Conservation (phyloP, 1,140 invertebrate species). For the Bombus terrestris region DNA sequence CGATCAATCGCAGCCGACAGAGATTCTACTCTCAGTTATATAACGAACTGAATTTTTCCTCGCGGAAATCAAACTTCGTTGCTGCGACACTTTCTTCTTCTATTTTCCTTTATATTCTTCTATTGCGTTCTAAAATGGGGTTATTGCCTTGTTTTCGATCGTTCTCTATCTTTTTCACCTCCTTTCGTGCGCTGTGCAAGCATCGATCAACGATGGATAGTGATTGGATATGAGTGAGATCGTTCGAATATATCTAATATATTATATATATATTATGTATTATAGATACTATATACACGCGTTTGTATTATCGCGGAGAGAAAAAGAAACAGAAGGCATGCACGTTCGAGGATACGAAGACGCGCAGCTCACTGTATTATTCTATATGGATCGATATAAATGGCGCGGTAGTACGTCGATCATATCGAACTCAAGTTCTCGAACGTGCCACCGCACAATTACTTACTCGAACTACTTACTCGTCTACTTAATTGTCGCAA, state of each 20-base stretch:
- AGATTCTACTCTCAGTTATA: not conserved
- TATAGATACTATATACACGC: constrained; percentile 65
- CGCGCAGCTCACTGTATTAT: constrained; percentile 14
- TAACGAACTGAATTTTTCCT: not conserved
- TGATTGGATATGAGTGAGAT: constrained; percentile 80
- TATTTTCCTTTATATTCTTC: not conserved
- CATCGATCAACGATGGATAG: constrained; percentile 70
- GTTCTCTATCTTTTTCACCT: too few species aligned
- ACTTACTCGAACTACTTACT: constrained; percentile 75
- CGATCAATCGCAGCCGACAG: not conserved
- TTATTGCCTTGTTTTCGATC: constrained; percentile 4
- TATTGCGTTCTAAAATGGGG: not conserved
- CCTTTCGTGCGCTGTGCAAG: constrained; percentile 7
- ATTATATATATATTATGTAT: constrained; percentile 67
- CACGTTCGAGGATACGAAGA: constrained; percentile 37
- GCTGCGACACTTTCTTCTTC: not conserved
- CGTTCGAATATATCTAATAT: constrained; percentile 78
- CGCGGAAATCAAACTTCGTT: constrained; percentile 7
- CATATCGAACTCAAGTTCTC: not conserved
- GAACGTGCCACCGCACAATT: constrained; percentile 55
- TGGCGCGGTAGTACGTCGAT: not conserved
- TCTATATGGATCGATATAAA: not conserved
- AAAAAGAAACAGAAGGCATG: not conserved
- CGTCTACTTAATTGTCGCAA: constrained; percentile 74
- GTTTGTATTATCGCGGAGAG: constrained; percentile 71